Conservation (phyloP, 2,113 vertebrate genomes). For the Podiceps cristatus region DNA sequence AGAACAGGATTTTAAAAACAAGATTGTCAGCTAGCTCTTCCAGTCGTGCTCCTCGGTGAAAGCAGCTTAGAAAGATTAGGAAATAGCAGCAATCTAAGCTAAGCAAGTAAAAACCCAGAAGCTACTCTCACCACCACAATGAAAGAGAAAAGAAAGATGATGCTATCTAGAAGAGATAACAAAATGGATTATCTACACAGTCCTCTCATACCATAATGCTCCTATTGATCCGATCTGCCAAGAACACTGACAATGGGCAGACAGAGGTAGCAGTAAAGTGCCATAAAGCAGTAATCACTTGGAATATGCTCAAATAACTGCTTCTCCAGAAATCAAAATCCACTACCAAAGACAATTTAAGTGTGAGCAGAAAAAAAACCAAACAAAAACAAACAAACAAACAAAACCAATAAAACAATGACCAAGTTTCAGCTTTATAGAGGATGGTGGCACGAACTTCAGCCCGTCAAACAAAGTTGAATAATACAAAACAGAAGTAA, state of each 20-base stretch:
- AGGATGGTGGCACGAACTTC: not conserved
- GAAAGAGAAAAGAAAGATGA: not conserved
- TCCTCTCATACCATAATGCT: not conserved
- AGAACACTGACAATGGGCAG: not conserved
- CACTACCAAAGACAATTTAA: not conserved
- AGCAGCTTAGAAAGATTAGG: not conserved
- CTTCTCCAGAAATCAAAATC: not conserved
- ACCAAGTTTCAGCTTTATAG: not conserved
- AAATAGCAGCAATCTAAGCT: not conserved
- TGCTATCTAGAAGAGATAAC: not conserved
- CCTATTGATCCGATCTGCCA: not conserved
- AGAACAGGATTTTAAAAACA: no score
- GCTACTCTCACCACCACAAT: not conserved
- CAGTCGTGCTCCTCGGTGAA: no score
- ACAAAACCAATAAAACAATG: not conserved
- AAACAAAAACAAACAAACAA: not conserved
- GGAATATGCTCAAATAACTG: not conserved
- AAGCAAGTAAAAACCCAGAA: not conserved
- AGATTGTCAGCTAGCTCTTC: no score
- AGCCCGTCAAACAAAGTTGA: not conserved
- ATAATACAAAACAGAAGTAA: not conserved
- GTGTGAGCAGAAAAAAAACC: not conserved
- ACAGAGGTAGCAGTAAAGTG: not conserved
- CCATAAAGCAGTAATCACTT: not conserved
- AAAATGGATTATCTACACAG: not conserved